phyloP scores from a whole-genome alignment of 2,797 vertebrate genomes.

The Glossophaga mutica region DNA sequence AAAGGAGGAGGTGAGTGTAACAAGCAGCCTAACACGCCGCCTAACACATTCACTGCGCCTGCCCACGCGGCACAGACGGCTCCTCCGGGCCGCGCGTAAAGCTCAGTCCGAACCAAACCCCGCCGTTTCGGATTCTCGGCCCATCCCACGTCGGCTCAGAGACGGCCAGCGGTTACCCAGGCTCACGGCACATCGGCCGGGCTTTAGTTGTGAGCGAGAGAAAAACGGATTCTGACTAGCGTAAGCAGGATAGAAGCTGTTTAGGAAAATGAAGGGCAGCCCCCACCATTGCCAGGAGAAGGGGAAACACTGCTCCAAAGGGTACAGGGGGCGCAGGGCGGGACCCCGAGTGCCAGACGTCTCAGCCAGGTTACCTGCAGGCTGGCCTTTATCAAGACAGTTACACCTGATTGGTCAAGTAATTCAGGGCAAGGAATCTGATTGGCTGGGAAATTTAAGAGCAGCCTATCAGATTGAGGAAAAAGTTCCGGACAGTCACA shows the following conservation, averaged over 20 bases:
- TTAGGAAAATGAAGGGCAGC: not conserved
- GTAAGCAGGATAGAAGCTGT: not conserved
- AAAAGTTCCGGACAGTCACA: not conserved
- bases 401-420: not conserved
- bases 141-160: rapidly evolving
- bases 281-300: not conserved
- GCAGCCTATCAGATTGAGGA: not conserved
- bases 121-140: rapidly evolving
- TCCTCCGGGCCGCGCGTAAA: rapidly evolving
- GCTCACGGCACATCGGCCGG: not conserved
- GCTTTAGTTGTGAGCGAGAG: not conserved
- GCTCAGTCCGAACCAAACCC: not conserved
- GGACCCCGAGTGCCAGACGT: rapidly evolving
- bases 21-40: not conserved
- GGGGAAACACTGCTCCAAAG: not conserved
- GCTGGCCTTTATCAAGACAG: not conserved
- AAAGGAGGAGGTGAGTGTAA: not conserved
- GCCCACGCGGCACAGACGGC: rapidly evolving
- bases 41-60: no score
- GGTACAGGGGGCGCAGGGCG: rapidly evolving
- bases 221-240: not conserved
- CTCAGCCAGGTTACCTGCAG: not conserved
- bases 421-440: not conserved
- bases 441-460: not conserved
- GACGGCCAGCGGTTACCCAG: not conserved